Percentiles rank a stretch among this genome's conserved stretches.
Conservation (phyloP, 2,888 invertebrate species). For the Chrysomela aeneicollis region DNA sequence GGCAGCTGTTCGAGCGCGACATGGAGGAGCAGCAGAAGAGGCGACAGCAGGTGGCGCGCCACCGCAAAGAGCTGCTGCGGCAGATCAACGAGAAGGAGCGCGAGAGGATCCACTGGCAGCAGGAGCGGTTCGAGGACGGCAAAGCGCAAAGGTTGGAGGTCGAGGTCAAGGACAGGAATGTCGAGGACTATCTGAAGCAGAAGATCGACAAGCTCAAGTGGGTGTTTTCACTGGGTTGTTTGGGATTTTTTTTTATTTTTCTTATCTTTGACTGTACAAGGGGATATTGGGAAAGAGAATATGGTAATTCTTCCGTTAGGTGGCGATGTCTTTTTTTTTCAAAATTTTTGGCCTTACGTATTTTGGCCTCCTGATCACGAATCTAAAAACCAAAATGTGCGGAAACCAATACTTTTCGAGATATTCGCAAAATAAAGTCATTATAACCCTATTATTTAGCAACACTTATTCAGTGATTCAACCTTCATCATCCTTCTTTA, state of each 20-base stretch:
- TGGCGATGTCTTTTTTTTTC: too few species aligned
- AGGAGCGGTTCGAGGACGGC: conserved; percentile 73
- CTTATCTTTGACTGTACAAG: too few species aligned
- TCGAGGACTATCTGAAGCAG: conserved; percentile 63
- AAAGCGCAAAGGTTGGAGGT: conserved; percentile 69
- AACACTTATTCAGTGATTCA: too few species aligned
- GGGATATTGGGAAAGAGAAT: too few species aligned
- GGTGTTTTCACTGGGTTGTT: conserved; percentile 14
- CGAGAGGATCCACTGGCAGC: conserved; percentile 68
- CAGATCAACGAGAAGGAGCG: conserved; percentile 77
- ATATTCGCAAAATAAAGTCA: too few species aligned
- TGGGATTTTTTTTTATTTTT: neutral
- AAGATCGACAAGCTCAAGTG: conserved; percentile 69
- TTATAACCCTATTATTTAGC: too few species aligned
- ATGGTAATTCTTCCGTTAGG: too few species aligned
- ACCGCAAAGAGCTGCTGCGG: conserved; percentile 71
- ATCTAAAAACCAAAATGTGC: too few species aligned
- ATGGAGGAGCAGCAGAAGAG: conserved; percentile 59
- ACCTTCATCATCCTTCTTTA: too few species aligned
- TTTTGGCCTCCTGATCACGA: too few species aligned
- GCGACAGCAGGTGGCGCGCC: conserved; percentile 62
- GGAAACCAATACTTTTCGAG: too few species aligned
- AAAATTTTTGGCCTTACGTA: too few species aligned
- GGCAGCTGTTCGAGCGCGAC: conserved; percentile 56
- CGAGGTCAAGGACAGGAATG: conserved; percentile 64